phyloP scores from a whole-genome alignment of 2,113 vertebrate genomes.

The Anseranas semipalmata region DNA sequence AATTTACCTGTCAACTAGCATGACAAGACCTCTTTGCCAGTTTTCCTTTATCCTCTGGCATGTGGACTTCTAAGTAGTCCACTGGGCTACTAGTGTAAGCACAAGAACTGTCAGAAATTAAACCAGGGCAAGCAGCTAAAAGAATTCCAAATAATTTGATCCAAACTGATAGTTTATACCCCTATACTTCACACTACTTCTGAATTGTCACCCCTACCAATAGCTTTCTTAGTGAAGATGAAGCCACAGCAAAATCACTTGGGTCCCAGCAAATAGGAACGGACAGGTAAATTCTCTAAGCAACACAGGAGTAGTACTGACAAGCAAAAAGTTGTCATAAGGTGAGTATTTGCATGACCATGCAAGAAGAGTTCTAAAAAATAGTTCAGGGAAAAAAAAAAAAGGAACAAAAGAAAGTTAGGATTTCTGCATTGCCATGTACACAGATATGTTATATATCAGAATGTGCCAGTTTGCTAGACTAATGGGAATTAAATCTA shows the following conservation, averaged over 20 bases:
- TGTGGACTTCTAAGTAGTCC: background rate
- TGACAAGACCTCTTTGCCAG: background rate
- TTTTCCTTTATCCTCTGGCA: background rate
- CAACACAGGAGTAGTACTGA: background rate
- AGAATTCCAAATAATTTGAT: background rate
- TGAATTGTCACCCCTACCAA: background rate
- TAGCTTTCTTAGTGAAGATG: background rate
- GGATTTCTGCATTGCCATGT: background rate
- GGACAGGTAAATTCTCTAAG: background rate
- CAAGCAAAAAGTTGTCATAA: background rate
- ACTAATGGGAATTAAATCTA: background rate
- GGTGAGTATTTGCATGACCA: background rate
- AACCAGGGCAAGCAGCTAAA: background rate
- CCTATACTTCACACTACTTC: background rate
- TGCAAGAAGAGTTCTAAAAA: background rate
- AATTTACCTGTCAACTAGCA: background rate
- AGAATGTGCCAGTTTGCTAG: background rate
- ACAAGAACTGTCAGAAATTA: background rate
- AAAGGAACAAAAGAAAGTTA: background rate
- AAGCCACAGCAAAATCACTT: background rate
- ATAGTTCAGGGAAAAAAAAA: background rate
- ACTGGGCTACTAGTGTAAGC: background rate
- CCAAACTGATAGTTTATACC: background rate
- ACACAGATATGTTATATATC: background rate
- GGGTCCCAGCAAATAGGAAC: background rate